Conservation (phyloP, 1,140 invertebrate genomes). For the Atta cephalotes region DNA sequence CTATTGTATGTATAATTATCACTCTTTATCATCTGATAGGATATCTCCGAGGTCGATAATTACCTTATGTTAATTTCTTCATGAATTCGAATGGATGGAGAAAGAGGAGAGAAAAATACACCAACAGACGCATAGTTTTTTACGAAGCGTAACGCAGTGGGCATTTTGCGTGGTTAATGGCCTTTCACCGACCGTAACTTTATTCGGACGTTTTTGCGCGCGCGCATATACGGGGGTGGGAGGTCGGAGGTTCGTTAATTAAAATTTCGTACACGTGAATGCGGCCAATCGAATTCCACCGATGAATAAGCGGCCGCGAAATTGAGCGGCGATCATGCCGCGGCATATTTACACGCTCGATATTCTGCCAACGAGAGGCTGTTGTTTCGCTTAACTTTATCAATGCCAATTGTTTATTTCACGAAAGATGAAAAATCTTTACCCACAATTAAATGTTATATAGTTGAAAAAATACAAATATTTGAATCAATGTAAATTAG, state of each 20-base stretch:
- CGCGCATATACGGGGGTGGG: constrained; percentile 24
- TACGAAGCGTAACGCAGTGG: constrained; percentile 61
- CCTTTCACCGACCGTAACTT: constrained; percentile 76
- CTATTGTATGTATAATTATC: background rate
- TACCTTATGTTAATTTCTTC: constrained; percentile 73
- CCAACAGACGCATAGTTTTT: constrained; percentile 62
- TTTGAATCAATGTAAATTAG: background rate
- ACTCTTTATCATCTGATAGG: constrained; percentile 31
- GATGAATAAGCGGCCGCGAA: constrained; percentile 75
- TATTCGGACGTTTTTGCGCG: constrained; percentile 73
- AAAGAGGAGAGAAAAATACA: constrained; percentile 2
- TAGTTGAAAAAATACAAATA: background rate
- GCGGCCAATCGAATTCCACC: constrained; percentile 75
- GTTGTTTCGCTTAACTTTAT: constrained; percentile 53
- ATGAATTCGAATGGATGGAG: constrained; percentile 41
- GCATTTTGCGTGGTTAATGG: constrained; percentile 76
- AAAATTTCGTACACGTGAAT: constrained; percentile 77
- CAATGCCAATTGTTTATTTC: constrained; percentile 43
- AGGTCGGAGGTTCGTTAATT: constrained; percentile 74
- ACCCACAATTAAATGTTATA: background rate
- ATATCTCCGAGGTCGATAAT: constrained; percentile 69
- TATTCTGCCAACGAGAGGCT: constrained; percentile 36
- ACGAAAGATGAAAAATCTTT: constrained; percentile 15
- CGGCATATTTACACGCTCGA: constrained; percentile 62
- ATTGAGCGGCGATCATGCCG: constrained; percentile 72